Base-by-base conservation (phyloP, 2,888 invertebrate species). In the Acanthosepion lycidas region DNA sequence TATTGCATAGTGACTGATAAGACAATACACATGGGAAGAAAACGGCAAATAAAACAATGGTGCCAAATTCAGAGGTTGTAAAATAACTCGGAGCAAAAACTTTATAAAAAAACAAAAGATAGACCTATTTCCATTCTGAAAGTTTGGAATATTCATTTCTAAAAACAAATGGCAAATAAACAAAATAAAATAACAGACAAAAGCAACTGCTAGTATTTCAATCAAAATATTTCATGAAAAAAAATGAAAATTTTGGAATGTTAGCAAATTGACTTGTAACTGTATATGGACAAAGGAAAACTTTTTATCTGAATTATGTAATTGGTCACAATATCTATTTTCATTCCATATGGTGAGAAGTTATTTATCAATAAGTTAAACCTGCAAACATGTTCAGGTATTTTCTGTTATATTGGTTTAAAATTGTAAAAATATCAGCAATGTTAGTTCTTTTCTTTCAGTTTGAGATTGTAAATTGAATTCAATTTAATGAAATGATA, bases 311-410 rank as follows among this genome's bases (percentile, higher is more conserved):
- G n/a, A n/a, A 78, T 78, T 8, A n/a, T 12, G 8, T 78, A 78
- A 78, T 78, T 28, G n/a, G 78, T 78, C 9, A n/a, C 28, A 12
- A n/a, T 8, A 78, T 78, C 78, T 78, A 3, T 78, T 78, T 78
- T 78, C 78, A 78, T 78, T 3, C 78, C 78, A 78, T 78, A 8
- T 78, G 78, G 78, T n/a, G 12, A n/a, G 78, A 78, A 78, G 78
- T 78, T n/a, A 78, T n/a, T 78, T 78, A 78, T 78, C 78, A 78
- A 78, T 78, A 78, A n/a, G 12, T 78, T 78, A n/a, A 78, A 78
- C 78, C 78, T 78, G 78, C 78, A 78, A 1, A 78, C 78, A 78
- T 78, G 28, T 15, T 3, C 5, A 78, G 78, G n/a, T 78, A 78
- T 78, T 78, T 78, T 78, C 33, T 28, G 59, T 6, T 59, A 59